phyloP scores from a whole-genome alignment of 2,888 invertebrate genomes.

The Steinernema hermaphroditum region DNA sequence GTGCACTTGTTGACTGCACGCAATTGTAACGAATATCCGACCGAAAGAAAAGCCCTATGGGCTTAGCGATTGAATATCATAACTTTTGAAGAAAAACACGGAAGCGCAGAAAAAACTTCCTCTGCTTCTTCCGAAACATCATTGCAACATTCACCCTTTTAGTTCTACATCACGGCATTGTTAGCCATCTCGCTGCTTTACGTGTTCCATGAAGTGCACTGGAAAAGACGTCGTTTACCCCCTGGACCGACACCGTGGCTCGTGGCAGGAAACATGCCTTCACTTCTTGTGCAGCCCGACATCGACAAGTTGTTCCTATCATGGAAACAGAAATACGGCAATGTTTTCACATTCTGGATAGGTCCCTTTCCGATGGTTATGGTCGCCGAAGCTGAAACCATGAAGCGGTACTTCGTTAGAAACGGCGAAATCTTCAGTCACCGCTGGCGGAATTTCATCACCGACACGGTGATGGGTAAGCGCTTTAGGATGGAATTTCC shows the following conservation, averaged over 20 bases:
- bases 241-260: conserved; percentile 58
- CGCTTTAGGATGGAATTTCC: conserved; percentile 5
- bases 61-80: too few species aligned
- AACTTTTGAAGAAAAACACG: too few species aligned
- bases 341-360: conserved; percentile 65
- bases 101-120: too few species aligned
- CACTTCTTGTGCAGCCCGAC: conserved; percentile 35
- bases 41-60: too few species aligned
- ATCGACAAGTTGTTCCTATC: conserved; percentile 50
- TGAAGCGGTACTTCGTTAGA: conserved; percentile 60
- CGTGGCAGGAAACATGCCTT: conserved; percentile 55
- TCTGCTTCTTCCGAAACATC: too few species aligned
- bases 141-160: not conserved
- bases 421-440: conserved; percentile 62
- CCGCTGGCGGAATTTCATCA: conserved; percentile 64
- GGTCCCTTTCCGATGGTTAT: conserved; percentile 63
- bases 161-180: not conserved
- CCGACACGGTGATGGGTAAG: conserved; percentile 62
- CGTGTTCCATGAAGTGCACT: conserved; percentile 52
- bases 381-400: conserved; percentile 51
- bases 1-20: too few species aligned
- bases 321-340: conserved; percentile 53
- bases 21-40: too few species aligned
- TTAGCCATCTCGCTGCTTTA: conserved; percentile 40
- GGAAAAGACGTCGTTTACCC: conserved; percentile 55